A percentile compares a stretch with the other conserved stretches of the same genome.
phyloP scores from a whole-genome alignment of 2,113 vertebrate genomes.

The Cyrtonyx montezumae region DNA sequence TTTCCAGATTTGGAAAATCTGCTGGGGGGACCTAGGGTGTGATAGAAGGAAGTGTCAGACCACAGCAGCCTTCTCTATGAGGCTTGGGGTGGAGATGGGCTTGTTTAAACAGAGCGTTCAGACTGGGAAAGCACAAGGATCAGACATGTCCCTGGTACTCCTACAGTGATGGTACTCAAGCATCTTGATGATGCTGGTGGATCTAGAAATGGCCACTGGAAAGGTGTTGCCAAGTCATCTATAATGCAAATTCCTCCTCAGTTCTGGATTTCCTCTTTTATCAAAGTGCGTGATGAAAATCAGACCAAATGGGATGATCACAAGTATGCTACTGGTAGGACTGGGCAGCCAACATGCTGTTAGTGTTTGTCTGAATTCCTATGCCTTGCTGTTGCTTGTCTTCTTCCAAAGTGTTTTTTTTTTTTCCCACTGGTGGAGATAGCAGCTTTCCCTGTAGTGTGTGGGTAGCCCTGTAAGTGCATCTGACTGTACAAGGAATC shows the following conservation, averaged over 20 bases:
- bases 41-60: background rate
- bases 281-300: background rate
- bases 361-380: background rate
- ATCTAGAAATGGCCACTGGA: background rate
- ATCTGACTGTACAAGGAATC: fast-evolving
- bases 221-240: fast-evolving
- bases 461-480: background rate
- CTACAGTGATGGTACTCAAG: background rate
- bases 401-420: background rate
- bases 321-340: background rate
- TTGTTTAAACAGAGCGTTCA: background rate
- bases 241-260: background rate
- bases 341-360: fast-evolving
- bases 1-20: background rate
- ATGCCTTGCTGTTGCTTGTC: background rate
- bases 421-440: background rate
- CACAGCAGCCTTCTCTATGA: background rate
- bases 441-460: background rate
- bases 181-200: fast-evolving
- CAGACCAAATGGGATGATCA: background rate
- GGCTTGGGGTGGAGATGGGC: background rate
- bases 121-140: background rate
- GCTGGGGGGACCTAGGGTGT: background rate
- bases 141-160: background rate
- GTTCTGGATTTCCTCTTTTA: background rate